phyloP scores from a whole-genome alignment of 2,888 invertebrate species.

The Leptopilina myrica region DNA sequence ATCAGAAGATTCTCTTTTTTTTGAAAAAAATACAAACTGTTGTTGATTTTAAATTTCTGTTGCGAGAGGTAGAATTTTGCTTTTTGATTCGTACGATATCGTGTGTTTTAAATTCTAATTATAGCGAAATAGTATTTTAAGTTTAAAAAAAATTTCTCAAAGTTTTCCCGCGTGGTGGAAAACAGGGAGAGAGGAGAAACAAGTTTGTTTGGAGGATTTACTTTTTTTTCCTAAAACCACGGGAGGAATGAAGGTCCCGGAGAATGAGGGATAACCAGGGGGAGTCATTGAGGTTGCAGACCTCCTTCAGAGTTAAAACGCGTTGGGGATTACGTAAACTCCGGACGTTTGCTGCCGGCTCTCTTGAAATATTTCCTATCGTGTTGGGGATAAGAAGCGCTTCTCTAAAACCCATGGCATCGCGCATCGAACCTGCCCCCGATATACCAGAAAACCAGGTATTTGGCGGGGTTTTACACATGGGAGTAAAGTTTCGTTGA shows the following conservation, averaged over 20 bases:
- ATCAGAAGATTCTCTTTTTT: background rate
- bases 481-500: conserved; percentile 72
- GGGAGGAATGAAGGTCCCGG: background rate
- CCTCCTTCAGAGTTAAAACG: conserved; percentile 62
- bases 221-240: background rate
- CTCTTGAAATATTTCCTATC: conserved; percentile 69
- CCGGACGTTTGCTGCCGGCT: conserved; percentile 60
- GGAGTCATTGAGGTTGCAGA: conserved; percentile 37
- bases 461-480: conserved; percentile 58
- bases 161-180: background rate
- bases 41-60: too few relatives aligned
- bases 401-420: conserved; percentile 6
- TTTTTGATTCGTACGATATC: too few relatives aligned
- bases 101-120: too few relatives aligned
- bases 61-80: too few relatives aligned
- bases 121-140: too few relatives aligned
- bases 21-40: too few relatives aligned
- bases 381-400: conserved; percentile 50
- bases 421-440: conserved; percentile 22
- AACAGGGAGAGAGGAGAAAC: background rate
- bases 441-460: conserved; percentile 33
- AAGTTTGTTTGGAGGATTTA: conserved; percentile 28
- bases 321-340: conserved; percentile 69
- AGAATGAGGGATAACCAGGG: conserved; percentile 29
- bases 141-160: background rate